phyloP scores from a whole-genome alignment of 2,113 vertebrate genomes.

The Sterrhoptilus dennistouni region DNA sequence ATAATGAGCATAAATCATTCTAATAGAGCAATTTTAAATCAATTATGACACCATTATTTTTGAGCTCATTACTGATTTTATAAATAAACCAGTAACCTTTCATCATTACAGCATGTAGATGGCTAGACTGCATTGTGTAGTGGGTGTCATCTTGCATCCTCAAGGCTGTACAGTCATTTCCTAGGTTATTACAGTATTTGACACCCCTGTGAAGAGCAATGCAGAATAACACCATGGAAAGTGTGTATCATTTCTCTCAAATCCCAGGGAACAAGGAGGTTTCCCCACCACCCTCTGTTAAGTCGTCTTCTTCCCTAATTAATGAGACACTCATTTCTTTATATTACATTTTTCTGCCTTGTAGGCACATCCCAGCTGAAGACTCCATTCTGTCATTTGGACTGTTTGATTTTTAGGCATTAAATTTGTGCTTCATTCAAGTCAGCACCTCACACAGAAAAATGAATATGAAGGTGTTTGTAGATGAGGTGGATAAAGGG shows the following conservation, averaged over 20 bases:
- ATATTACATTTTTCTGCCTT: neutral
- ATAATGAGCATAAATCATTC: constrained; percentile 64
- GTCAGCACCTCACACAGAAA: neutral
- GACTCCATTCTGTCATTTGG: neutral
- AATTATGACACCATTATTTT: constrained; percentile 62
- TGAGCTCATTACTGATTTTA: constrained; percentile 46
- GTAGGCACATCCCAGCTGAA: neutral
- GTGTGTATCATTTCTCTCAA: neutral
- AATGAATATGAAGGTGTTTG: neutral
- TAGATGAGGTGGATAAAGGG: neutral
- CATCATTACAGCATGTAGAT: neutral
- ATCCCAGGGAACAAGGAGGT: neutral
- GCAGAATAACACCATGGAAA: neutral
- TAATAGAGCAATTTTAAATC: constrained; percentile 62
- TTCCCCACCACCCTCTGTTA: neutral
- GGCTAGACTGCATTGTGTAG: neutral
- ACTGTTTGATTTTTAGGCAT: neutral
- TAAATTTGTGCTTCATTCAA: neutral
- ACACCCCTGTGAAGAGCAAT: neutral
- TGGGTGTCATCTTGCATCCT: neutral
- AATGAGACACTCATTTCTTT: neutral
- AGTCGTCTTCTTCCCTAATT: neutral
- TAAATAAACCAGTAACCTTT: constrained; percentile 65
- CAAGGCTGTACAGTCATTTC: neutral
- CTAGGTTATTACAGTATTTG: neutral